These are phyloP conservation scores for Eutrigla gurnardus DNA, from an alignment of 2,797 vertebrate genomes.

Conservation along the genomic window DNA sequence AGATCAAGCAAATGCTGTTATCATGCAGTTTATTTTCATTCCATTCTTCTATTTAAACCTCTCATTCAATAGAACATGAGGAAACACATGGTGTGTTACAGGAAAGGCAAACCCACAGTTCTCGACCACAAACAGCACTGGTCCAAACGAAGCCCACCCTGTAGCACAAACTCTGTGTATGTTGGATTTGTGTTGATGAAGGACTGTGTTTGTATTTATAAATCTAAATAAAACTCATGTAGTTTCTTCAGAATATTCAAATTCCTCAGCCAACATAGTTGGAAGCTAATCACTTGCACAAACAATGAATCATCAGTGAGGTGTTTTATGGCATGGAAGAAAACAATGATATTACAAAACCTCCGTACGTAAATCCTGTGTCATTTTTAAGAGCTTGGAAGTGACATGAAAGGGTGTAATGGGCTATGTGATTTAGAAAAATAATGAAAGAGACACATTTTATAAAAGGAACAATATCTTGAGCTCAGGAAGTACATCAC, in stretches of 20 bases:
- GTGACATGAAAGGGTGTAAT: neutral
- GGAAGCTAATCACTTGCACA: constrained; percentile 2
- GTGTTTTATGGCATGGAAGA: constrained; percentile 3
- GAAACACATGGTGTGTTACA: neutral
- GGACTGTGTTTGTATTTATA: neutral
- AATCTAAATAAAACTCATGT: neutral
- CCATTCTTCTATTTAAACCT: neutral
- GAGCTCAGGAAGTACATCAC: constrained; percentile 5
- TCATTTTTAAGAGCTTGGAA: neutral
- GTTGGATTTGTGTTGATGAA: neutral
- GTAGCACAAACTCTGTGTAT: neutral
- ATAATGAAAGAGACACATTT: neutral
- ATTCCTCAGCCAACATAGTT: constrained; percentile 8
- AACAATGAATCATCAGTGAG: constrained; percentile 15
- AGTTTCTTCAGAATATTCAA: neutral
- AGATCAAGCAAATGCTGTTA: neutral
- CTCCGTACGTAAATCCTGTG: neutral
- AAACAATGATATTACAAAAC: neutral
- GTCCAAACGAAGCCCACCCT: neutral
- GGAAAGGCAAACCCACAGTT: constrained; percentile 8
- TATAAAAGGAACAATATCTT: neutral
- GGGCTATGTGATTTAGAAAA: neutral
- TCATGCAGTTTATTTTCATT: neutral
- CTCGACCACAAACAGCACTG: neutral
- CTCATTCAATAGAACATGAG: neutral